phyloP scores from a whole-genome alignment of 1,140 invertebrate genomes.

The Tetranychus cinnabarinus region DNA sequence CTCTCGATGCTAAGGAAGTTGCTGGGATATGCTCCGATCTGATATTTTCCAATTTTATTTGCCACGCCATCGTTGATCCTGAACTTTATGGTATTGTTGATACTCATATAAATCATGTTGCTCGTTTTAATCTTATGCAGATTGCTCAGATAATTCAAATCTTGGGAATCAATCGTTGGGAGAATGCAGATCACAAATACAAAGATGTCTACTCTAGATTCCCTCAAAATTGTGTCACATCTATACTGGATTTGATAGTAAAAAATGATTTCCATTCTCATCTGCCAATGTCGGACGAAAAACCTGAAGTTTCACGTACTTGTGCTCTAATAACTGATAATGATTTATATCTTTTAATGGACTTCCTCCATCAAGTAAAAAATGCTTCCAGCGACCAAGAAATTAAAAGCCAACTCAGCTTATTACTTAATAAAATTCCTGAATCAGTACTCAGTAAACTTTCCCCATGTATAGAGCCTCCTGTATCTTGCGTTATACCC shows the following conservation, averaged over 20 bases:
- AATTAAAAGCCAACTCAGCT: background rate
- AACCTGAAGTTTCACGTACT: conserved; percentile 26
- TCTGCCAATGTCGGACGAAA: conserved; percentile 20
- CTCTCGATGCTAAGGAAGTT: conserved; percentile 26
- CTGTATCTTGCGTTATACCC: background rate
- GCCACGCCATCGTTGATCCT: conserved; percentile 83
- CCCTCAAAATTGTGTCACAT: conserved; percentile 35
- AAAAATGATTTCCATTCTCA: conserved; percentile 21
- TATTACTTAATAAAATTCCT: background rate
- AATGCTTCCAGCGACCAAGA: background rate
- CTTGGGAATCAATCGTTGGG: conserved; percentile 56
- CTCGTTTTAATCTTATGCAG: conserved; percentile 71
- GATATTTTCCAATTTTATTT: conserved; percentile 80
- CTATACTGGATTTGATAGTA: conserved; percentile 42
- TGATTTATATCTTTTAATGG: conserved; percentile 37
- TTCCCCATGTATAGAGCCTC: background rate
- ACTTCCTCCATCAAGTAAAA: conserved; percentile 6
- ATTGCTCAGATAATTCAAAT: conserved; percentile 66
- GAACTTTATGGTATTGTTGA: conserved; percentile 88
- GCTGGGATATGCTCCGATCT: conserved; percentile 68
- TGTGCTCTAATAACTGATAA: conserved; percentile 39
- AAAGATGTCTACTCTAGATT: conserved; percentile 9
- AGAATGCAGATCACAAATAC: conserved; percentile 34
- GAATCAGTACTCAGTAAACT: background rate
- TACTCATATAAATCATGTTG: conserved; percentile 54